A percentile compares a stretch with the other conserved stretches of the same genome.
phyloP scores from a whole-genome alignment of 1,140 invertebrate genomes.

The Phortica variegata region DNA sequence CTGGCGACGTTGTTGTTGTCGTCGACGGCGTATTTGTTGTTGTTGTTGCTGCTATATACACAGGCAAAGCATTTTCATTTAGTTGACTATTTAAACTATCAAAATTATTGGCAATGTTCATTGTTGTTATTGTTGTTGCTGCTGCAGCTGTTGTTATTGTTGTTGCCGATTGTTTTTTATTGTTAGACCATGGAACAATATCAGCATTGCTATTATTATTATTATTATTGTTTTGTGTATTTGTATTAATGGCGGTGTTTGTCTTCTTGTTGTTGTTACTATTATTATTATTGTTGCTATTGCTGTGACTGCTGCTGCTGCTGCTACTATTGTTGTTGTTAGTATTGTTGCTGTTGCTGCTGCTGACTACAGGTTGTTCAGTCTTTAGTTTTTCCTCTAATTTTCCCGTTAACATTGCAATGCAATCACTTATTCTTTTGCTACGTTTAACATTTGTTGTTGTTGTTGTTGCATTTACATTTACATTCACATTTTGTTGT shows the following conservation, averaged over 20 bases:
- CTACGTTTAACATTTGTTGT: constrained; percentile 38
- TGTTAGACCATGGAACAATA: too few species aligned
- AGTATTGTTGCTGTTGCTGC: not conserved
- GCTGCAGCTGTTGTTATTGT: not conserved
- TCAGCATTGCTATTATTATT: not conserved
- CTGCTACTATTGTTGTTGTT: not conserved
- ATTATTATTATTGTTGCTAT: not conserved
- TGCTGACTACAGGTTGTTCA: constrained; percentile 21
- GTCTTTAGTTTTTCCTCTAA: constrained; percentile 56
- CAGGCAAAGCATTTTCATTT: too few species aligned
- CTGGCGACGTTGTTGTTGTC: constrained; percentile 1
- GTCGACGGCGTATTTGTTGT: not conserved
- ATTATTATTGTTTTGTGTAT: too few species aligned
- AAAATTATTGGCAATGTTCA: too few species aligned
- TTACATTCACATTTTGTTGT: not conserved
- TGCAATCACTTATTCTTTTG: constrained; percentile 61
- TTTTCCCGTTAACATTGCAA: constrained; percentile 61
- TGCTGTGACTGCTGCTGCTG: not conserved
- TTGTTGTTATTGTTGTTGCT: constrained; percentile 1
- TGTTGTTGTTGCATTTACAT: not conserved
- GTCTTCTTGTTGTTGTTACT: too few species aligned
- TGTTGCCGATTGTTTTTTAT: too few species aligned
- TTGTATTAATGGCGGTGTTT: too few species aligned
- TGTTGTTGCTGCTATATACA: too few species aligned
- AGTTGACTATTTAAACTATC: too few species aligned